Base-by-base conservation (phyloP, 2,797 vertebrate genomes). In the Hafferia zeledoni region DNA sequence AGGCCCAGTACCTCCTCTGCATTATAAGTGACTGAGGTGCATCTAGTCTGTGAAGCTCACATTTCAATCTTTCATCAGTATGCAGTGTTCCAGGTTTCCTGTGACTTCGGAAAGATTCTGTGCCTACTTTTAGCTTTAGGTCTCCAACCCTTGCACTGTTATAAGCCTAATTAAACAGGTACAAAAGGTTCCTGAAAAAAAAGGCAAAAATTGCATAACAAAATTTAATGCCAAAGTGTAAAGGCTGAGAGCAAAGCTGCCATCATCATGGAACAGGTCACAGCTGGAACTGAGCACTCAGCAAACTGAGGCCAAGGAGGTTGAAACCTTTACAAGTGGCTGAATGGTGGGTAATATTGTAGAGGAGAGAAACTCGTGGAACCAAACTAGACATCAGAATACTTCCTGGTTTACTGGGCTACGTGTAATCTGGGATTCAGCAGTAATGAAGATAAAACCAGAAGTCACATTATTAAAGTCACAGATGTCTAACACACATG, bases 161-260 rank as follows among this genome's bases (percentile, higher is more conserved):
- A 35, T 83, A 84, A 88, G 49, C 49, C 74, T 86, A 91, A 60
- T 92, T 94, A 96, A 97, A 95, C 72, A 95, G 88, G 35, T 86
- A 49, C 43, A 60, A 61, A 64, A 41, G 11, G 27, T 80, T 74
- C 47, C 39, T 49, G 25, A 37, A 86, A 60, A 65, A 37, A 87
- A 59, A 43, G 7, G 11, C 7, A 41, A 78, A 81, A 85, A 71
- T 78, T 72, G 25, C 56, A 4, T 64, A 79, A 65, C 35, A 70
- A 53, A 80, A 65, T 44, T 24, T 49, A 44, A 60, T 84, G 52
- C 65, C 56, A 30, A 53, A 65, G 37, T 30, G 18, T 60, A 76
- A 76, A 71, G 30, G 24, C 74, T 69, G 46, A 94, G 67, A 77
- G 25, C 22, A 74, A 89, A 82, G 65, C 60, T 57, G 27, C 31